phyloP scores from a whole-genome alignment of 53 echinoderm and acorn worm species.

The Antedon mediterranea region DNA sequence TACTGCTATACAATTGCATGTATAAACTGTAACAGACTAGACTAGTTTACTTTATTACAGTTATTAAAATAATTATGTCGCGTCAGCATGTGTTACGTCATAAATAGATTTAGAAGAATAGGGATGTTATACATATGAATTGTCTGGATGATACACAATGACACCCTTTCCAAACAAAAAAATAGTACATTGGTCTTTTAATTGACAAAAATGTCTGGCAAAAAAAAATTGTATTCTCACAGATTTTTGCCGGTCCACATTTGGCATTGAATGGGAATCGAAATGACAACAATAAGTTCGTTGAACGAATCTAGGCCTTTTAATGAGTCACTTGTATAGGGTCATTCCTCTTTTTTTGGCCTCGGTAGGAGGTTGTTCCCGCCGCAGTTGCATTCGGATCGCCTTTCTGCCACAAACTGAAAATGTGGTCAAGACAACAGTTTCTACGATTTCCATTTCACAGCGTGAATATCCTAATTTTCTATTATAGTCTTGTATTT shows the following conservation, averaged over 20 bases:
- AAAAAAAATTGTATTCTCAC: background rate
- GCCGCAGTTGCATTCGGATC: background rate
- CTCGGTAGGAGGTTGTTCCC: background rate
- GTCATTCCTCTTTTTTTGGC: background rate
- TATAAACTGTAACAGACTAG: too few species aligned
- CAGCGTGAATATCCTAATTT: slow-evolving; percentile 1
- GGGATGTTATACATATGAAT: too few species aligned
- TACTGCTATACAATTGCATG: too few species aligned
- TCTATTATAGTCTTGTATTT: background rate
- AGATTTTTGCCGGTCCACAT: background rate
- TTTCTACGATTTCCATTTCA: background rate
- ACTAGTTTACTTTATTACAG: too few species aligned
- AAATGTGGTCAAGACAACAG: background rate
- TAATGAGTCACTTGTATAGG: background rate
- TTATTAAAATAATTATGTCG: too few species aligned
- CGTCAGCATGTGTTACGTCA: too few species aligned
- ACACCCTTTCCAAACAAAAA: background rate
- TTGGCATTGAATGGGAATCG: background rate
- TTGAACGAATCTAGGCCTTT: background rate
- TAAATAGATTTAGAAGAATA: too few species aligned
- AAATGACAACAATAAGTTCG: background rate
- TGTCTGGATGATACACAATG: too few species aligned
- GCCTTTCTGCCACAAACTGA: background rate
- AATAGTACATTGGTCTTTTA: background rate
- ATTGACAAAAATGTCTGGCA: background rate